phyloP scores from a whole-genome alignment of 2,888 invertebrate genomes.

The Sarcophaga carnaria region DNA sequence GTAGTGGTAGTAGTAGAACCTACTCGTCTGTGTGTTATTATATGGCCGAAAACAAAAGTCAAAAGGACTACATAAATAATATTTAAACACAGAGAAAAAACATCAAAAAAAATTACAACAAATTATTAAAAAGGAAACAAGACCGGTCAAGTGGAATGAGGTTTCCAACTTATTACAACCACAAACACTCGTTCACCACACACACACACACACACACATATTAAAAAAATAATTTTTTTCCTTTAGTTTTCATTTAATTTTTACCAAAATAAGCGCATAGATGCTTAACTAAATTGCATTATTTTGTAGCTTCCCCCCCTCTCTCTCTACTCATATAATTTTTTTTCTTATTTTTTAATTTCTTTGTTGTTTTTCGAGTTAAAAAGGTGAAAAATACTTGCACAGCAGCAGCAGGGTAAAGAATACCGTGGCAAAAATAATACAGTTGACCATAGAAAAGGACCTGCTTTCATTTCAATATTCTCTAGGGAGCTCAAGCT shows the following conservation, averaged over 20 bases:
- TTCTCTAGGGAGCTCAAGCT: background rate
- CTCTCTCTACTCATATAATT: background rate
- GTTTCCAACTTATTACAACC: conserved; percentile 41
- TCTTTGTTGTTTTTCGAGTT: conserved; percentile 30
- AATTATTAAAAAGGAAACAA: conserved; percentile 7
- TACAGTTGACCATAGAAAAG: conserved; percentile 30
- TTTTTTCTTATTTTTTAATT: conserved; percentile 1
- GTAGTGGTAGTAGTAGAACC: background rate
- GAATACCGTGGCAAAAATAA: background rate
- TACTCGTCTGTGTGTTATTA: conserved; percentile 12
- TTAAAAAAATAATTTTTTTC: too few relatives aligned
- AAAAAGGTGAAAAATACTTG: conserved; percentile 17
- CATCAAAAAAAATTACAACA: background rate
- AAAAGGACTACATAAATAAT: conserved; percentile 36
- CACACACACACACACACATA: conserved; percentile 4
- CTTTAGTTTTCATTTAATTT: background rate
- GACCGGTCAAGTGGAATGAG: conserved; percentile 28
- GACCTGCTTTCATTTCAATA: background rate
- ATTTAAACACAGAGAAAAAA: conserved; percentile 12
- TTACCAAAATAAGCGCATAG: conserved; percentile 33
- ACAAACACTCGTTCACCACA: conserved; percentile 11
- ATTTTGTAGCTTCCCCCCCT: conserved; percentile 12
- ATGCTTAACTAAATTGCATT: conserved; percentile 62
- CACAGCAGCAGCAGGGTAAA: conserved; percentile 5
- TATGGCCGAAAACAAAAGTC: conserved; percentile 27